A percentile compares a stretch with the other conserved stretches of the same genome.
Conservation (phyloP, 53 echinoderm and acorn worm genomes). For the Paracentrotus lividus region DNA sequence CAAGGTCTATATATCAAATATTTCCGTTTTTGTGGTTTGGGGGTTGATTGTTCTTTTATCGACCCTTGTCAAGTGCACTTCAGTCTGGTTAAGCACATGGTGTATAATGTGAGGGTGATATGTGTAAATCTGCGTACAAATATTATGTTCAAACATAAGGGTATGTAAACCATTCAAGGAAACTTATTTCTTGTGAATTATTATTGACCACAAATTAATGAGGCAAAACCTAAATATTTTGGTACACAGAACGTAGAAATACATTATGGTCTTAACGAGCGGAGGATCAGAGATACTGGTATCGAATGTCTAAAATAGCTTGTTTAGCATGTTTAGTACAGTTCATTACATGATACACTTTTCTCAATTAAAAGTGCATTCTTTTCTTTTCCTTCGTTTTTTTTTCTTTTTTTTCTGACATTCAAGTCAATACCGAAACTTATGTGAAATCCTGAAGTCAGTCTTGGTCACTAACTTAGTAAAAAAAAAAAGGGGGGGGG, state of each 20-base stretch:
- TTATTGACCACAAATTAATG: background rate
- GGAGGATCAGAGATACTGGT: background rate
- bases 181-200: no score
- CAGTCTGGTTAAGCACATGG: background rate
- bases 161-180: background rate
- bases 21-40: conserved; percentile 40
- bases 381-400: no score
- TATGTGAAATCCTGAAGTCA: no score
- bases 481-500: no score
- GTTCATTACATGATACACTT: no score
- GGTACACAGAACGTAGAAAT: no score
- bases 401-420: no score
- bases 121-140: no score
- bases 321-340: background rate
- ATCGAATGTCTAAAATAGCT: background rate
- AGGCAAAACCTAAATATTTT: background rate
- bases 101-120: no score
- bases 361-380: no score
- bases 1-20: conserved; percentile 27
- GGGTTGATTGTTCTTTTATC: conserved; percentile 41
- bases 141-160: background rate
- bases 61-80: background rate
- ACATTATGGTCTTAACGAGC: background rate
- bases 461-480: no score
- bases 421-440: no score